phyloP scores from a whole-genome alignment of 2,797 vertebrate genomes.

The Fistularia commersonii region DNA sequence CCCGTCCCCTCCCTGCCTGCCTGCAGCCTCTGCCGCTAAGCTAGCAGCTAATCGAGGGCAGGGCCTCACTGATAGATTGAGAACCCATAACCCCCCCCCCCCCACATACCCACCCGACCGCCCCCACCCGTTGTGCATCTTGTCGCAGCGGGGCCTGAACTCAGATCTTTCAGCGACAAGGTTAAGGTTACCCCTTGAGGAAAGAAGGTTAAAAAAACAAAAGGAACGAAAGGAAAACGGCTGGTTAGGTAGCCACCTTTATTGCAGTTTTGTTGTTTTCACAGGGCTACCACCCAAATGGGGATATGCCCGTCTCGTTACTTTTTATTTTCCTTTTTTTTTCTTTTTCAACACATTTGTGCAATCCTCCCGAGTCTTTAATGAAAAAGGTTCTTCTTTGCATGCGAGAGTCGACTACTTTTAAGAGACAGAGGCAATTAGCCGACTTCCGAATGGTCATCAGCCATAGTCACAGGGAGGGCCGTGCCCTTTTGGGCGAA shows the following conservation, averaged over 20 bases:
- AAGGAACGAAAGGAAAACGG: neutral
- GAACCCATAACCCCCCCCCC: conserved; percentile 8
- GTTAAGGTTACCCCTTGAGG: conserved; percentile 31
- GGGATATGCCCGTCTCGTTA: conserved; percentile 42
- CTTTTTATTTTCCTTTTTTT: too few species aligned
- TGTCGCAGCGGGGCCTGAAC: conserved; percentile 19
- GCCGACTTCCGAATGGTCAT: conserved; percentile 47
- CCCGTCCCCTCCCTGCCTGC: conserved; percentile 26
- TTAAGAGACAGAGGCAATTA: conserved; percentile 40
- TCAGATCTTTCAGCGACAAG: conserved; percentile 43
- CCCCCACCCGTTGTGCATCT: too few species aligned
- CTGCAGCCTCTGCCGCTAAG: conserved; percentile 39
- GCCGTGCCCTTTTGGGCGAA: conserved; percentile 30
- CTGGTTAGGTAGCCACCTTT: conserved; percentile 15
- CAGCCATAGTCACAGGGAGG: conserved; percentile 44
- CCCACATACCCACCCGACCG: too few species aligned
- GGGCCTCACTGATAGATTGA: conserved; percentile 28
- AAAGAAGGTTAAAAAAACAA: conserved; percentile 6
- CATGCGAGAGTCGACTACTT: conserved; percentile 41
- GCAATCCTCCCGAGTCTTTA: conserved; percentile 65
- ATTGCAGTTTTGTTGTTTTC: conserved; percentile 44
- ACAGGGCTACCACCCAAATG: conserved; percentile 30
- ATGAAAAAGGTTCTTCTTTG: conserved; percentile 40
- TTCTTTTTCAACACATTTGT: conserved; percentile 51
- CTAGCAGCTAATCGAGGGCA: conserved; percentile 34